Conservation (phyloP, 2,113 vertebrate genomes). For the Peromyscus maniculatus region DNA sequence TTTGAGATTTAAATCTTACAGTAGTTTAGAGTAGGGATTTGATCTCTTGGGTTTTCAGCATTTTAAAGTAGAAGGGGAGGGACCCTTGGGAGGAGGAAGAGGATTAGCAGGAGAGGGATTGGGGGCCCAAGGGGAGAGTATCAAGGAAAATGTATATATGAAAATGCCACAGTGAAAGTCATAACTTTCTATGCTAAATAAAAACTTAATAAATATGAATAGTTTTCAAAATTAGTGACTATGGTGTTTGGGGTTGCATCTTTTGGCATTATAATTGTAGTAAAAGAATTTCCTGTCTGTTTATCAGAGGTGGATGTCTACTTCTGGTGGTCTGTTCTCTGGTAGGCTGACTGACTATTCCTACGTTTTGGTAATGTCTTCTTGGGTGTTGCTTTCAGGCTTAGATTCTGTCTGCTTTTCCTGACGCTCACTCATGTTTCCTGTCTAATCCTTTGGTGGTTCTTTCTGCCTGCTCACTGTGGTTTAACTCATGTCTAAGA, state of each 20-base stretch:
- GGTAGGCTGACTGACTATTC: neutral
- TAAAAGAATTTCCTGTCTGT: neutral
- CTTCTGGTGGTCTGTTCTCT: neutral
- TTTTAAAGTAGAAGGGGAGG: neutral
- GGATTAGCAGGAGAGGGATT: neutral
- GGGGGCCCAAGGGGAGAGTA: neutral
- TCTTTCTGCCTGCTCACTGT: neutral
- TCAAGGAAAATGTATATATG: neutral
- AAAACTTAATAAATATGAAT: neutral
- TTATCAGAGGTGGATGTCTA: neutral
- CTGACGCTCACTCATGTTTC: neutral
- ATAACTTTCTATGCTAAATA: neutral
- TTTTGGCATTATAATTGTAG: neutral
- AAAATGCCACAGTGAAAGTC: neutral
- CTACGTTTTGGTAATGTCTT: neutral
- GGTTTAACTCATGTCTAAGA: neutral
- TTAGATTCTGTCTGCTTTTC: conserved; percentile 18
- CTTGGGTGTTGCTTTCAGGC: conserved; percentile 19
- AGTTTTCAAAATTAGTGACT: neutral
- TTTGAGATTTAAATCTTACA: conserved; percentile 5
- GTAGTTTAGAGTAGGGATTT: neutral
- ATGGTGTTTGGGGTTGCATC: neutral
- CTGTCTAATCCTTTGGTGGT: neutral
- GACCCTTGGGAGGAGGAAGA: no score
- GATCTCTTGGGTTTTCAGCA: neutral